Conservation (phyloP, 1,140 invertebrate genomes). For the Protaetia brevitarsis region DNA sequence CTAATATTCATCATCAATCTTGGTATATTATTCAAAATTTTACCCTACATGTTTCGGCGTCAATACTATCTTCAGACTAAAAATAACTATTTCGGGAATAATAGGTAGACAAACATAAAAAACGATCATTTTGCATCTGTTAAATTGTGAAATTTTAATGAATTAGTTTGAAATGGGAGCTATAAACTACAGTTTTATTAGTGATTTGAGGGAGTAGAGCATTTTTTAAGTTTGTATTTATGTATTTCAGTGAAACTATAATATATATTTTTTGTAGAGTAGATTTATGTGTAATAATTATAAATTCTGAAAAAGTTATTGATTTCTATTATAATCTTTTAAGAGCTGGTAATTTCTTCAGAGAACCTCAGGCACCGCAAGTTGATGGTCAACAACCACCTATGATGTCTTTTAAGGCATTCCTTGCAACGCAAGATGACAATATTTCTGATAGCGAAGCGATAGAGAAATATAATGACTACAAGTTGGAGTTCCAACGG, state of each 20-base stretch:
- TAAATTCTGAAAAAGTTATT: conserved; percentile 5
- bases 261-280: conserved; percentile 15
- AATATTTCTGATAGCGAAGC: conserved; percentile 96
- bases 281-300: not conserved
- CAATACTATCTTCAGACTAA: too few relatives aligned
- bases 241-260: not conserved
- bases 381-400: conserved; percentile 74
- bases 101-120: too few relatives aligned
- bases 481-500: conserved; percentile 94
- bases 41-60: too few relatives aligned
- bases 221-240: not conserved
- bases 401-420: conserved; percentile 97
- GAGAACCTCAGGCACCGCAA: conserved; percentile 35
- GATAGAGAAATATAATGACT: conserved; percentile 96
- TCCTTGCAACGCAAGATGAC: conserved; percentile 94
- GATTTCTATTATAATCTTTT: conserved; percentile 27
- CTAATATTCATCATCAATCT: too few relatives aligned
- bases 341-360: conserved; percentile 45
- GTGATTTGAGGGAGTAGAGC: too few relatives aligned
- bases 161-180: too few relatives aligned
- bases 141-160: too few relatives aligned
- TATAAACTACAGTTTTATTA: too few relatives aligned
- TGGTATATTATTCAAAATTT: too few relatives aligned
- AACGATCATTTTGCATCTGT: too few relatives aligned
- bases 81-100: too few relatives aligned